phyloP scores from a whole-genome alignment of 2,797 vertebrate species.

The Spea hammondii region DNA sequence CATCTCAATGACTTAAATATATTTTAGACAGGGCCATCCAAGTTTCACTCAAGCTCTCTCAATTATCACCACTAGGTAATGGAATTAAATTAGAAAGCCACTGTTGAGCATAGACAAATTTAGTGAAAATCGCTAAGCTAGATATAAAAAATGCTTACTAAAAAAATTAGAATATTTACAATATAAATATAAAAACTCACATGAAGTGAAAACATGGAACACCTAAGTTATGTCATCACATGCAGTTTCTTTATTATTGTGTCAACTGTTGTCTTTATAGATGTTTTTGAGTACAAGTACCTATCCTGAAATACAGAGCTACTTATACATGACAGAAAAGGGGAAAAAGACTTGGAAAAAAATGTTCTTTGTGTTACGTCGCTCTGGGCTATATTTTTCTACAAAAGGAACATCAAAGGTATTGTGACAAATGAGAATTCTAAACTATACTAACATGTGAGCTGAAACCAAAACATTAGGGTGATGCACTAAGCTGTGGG shows the following conservation, averaged over 20 bases:
- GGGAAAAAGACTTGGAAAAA: constrained; percentile 95
- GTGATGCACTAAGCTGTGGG: neutral
- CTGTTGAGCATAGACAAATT: too few species aligned
- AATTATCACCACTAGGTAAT: too few species aligned
- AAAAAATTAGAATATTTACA: too few species aligned
- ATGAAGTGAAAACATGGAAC: neutral
- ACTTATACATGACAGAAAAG: constrained; percentile 89
- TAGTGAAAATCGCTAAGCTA: too few species aligned
- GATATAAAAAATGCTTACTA: too few species aligned
- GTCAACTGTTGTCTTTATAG: constrained; percentile 63
- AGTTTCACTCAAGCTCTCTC: too few species aligned
- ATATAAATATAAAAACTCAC: too few species aligned
- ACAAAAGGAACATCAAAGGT: constrained; percentile 97
- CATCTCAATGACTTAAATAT: too few species aligned
- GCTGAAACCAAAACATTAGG: neutral
- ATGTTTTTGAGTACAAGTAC: constrained; percentile 91
- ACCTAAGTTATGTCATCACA: neutral
- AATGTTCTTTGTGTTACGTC: constrained; percentile 89
- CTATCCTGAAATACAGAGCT: constrained; percentile 93
- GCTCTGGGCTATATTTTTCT: constrained; percentile 97
- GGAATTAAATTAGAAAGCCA: too few species aligned
- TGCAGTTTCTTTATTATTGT: neutral
- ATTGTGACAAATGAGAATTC: constrained; percentile 50
- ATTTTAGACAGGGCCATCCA: too few species aligned
- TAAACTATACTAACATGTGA: neutral